phyloP scores from a whole-genome alignment of 2,797 vertebrate genomes.

The Eupleurogrammus muticus region DNA sequence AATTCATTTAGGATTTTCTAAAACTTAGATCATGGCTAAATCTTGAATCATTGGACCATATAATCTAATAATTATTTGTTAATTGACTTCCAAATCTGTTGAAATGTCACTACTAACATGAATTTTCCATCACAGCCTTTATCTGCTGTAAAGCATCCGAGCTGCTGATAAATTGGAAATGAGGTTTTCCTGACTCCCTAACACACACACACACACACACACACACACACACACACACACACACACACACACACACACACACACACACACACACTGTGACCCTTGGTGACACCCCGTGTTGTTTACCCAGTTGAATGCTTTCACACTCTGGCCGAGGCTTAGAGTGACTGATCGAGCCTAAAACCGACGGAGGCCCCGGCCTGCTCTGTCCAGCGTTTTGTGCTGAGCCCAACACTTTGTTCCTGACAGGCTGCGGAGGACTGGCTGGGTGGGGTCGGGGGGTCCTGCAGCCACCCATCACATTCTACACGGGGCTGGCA shows the following conservation, averaged over 20 bases:
- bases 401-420: constrained; percentile 67
- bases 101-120: background rate
- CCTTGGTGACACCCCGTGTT: constrained; percentile 30
- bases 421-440: constrained; percentile 28
- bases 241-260: constrained; percentile 18
- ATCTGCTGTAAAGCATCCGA: background rate
- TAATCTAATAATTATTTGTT: no score
- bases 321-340: constrained; percentile 39
- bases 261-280: constrained; percentile 18
- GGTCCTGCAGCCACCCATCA: constrained; percentile 52
- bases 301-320: constrained; percentile 56
- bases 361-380: constrained; percentile 53
- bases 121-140: background rate
- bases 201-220: no score
- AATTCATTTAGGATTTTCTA: no score
- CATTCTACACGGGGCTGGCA: constrained; percentile 66
- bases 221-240: constrained; percentile 10
- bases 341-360: constrained; percentile 41
- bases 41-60: no score
- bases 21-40: no score
- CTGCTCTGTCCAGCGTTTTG: constrained; percentile 45
- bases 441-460: constrained; percentile 38
- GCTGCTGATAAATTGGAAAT: constrained; percentile 9
- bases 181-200: no score
- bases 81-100: background rate